Evolutionary conservation across 2,113 vertebrate species (phyloP).

Genomic region (Cromileptes altivelis): DNA sequence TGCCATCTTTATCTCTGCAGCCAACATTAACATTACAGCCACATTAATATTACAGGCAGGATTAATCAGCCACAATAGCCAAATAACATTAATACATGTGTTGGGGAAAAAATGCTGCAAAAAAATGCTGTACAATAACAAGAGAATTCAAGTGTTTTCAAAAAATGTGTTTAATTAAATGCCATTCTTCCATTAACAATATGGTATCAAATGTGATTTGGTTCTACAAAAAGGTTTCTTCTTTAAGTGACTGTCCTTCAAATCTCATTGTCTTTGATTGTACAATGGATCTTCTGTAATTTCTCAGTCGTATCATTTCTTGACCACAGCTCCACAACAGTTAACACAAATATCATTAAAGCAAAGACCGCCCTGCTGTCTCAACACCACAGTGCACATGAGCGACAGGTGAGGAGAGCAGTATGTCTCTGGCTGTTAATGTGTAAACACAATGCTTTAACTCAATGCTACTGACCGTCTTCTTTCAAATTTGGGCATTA

Average conservation of each 20-base stretch:
- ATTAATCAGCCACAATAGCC: too few species aligned
- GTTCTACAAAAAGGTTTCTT: slow-evolving; percentile 19
- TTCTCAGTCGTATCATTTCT: neutral
- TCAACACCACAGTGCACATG: slow-evolving; percentile 31
- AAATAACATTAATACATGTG: neutral
- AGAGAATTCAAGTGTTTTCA: neutral
- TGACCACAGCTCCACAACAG: slow-evolving; percentile 6
- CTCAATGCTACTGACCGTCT: neutral
- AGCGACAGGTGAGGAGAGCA: neutral
- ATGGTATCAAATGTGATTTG: slow-evolving; percentile 25
- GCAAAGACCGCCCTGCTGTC: neutral
- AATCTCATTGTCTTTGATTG: neutral
- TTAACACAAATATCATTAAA: slow-evolving; percentile 16
- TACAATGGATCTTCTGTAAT: neutral
- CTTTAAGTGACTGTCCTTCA: neutral
- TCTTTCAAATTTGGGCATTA: neutral
- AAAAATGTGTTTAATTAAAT: slow-evolving; percentile 49
- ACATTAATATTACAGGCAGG: slow-evolving; percentile 1
- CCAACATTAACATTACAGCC: too few species aligned
- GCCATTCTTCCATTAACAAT: slow-evolving; percentile 7
- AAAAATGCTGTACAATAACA: neutral
- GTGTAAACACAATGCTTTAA: slow-evolving; percentile 5
- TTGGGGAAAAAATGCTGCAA: neutral
- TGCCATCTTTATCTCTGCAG: slow-evolving; percentile 28
- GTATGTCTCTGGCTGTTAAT: neutral